Percentiles rank a stretch among this genome's conserved stretches.
Evolutionary conservation across 2,888 invertebrate genomes (phyloP).

Genomic region (Caenorhabditis sp.): DNA sequence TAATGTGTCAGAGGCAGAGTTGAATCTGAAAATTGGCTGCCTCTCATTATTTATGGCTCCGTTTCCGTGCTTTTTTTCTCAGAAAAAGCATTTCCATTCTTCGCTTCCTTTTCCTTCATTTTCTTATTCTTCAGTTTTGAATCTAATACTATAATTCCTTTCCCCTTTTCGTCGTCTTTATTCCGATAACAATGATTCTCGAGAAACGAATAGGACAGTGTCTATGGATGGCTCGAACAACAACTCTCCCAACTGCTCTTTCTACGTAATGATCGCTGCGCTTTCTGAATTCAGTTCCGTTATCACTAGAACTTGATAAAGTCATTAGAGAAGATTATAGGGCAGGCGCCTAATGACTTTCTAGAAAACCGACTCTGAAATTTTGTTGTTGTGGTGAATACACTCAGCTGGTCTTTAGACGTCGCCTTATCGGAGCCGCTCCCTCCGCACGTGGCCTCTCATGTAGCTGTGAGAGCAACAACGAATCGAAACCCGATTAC

Average conservation of each 20-base stretch:
- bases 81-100: conserved; percentile 31
- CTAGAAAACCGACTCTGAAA: not conserved
- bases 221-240: conserved; percentile 28
- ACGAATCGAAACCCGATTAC: conserved; percentile 38
- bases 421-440: conserved; percentile 13
- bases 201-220: conserved; percentile 20
- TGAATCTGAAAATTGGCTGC: conserved; percentile 54
- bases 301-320: conserved; percentile 26
- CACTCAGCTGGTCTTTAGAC: conserved; percentile 44
- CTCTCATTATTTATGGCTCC: conserved; percentile 52
- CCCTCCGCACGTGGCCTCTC: conserved; percentile 40
- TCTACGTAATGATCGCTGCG: conserved; percentile 43
- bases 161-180: not conserved
- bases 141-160: conserved; percentile 18
- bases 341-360: conserved; percentile 10
- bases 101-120: not conserved
- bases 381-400: conserved; percentile 9
- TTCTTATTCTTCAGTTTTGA: conserved; percentile 20
- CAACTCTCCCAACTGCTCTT: conserved; percentile 44
- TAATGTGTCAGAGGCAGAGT: conserved; percentile 14
- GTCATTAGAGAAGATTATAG: conserved; percentile 22
- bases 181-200: conserved; percentile 30
- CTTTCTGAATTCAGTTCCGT: conserved; percentile 25
- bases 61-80: conserved; percentile 20
- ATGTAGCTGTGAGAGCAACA: conserved; percentile 27